Evolutionary conservation across 2,888 invertebrate species (phyloP).

Genomic region (Leucophenga maculata): DNA sequence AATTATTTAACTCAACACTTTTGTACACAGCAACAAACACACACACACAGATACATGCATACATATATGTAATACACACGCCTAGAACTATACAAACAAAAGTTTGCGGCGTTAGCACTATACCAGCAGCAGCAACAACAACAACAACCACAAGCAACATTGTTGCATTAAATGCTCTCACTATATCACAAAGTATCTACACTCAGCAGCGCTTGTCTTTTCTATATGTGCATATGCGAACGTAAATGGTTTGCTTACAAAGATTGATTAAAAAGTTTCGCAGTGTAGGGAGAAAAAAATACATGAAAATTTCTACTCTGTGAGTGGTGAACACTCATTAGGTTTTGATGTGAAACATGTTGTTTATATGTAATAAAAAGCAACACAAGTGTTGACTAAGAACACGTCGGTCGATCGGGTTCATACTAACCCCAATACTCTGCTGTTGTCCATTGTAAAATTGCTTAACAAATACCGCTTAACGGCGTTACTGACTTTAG

Average conservation of each 20-base stretch:
- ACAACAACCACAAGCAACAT: slow-evolving; percentile 11
- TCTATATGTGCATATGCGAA: neutral
- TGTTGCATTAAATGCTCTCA: slow-evolving; percentile 2
- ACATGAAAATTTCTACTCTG: too few relatives aligned
- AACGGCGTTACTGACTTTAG: too few relatives aligned
- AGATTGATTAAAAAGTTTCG: too few relatives aligned
- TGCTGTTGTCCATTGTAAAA: too few relatives aligned
- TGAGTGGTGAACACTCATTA: too few relatives aligned
- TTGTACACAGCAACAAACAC: neutral
- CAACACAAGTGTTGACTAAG: too few relatives aligned
- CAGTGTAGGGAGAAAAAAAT: too few relatives aligned
- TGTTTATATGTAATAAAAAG: too few relatives aligned
- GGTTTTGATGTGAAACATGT: too few relatives aligned
- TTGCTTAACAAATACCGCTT: too few relatives aligned
- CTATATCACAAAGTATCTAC: neutral
- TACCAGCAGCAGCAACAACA: neutral
- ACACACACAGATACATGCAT: neutral
- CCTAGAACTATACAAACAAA: neutral
- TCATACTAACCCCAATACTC: too few relatives aligned
- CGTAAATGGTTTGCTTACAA: neutral
- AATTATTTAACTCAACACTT: slow-evolving; percentile 55
- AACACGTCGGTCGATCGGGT: too few relatives aligned
- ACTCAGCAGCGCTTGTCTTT: neutral
- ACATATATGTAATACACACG: neutral
- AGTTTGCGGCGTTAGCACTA: neutral